These are phyloP conservation scores for Euzetes globulus DNA, from an alignment of 2,888 invertebrate species.

Conservation along the genomic window DNA sequence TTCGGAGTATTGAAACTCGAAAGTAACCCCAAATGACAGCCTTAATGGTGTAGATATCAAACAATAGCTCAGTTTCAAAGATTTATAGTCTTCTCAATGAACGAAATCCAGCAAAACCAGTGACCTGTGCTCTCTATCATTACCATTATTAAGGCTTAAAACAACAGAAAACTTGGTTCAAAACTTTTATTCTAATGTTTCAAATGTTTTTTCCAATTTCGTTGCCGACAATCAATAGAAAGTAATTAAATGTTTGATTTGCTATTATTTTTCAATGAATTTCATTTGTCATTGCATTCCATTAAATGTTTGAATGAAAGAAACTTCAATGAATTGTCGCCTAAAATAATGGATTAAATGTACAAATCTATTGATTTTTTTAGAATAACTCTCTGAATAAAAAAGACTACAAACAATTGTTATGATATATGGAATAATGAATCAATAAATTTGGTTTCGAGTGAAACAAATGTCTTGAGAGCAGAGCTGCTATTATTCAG, in stretches of 20 bases:
- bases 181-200: neutral
- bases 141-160: neutral
- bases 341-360: neutral
- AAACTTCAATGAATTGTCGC: neutral
- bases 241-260: neutral
- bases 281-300: neutral
- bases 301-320: neutral
- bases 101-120: constrained; percentile 4
- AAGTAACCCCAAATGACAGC: constrained; percentile 24
- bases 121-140: constrained; percentile 18
- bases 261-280: neutral
- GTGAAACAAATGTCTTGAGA: no score
- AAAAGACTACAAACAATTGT: no score
- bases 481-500: no score
- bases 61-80: constrained; percentile 22
- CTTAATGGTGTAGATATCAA: constrained; percentile 29
- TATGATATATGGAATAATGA: no score
- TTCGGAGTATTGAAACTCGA: neutral
- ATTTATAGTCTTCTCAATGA: constrained; percentile 19
- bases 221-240: neutral
- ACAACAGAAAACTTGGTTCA: neutral
- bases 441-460: no score
- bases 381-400: no score
- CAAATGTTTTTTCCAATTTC: neutral
- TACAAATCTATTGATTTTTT: neutral